phyloP scores from a whole-genome alignment of 2,888 invertebrate species.

The Seira ritae region DNA sequence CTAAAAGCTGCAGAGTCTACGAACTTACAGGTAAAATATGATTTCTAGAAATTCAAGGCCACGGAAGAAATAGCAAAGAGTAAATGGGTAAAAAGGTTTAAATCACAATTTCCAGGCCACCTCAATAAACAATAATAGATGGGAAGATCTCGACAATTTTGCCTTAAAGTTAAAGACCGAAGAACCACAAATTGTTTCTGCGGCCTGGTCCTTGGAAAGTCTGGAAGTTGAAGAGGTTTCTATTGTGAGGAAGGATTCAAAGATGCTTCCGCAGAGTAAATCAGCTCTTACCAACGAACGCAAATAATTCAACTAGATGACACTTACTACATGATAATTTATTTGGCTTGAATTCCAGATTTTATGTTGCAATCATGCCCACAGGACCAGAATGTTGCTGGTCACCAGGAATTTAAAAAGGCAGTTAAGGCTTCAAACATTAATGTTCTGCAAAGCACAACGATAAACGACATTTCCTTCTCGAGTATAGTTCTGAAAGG shows the following conservation, averaged over 20 bases:
- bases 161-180: constrained; percentile 30
- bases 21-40: constrained; percentile 26
- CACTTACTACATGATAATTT: no score
- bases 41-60: no score
- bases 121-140: constrained; percentile 44
- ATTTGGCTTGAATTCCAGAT: no score
- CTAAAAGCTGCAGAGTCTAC: constrained; percentile 1
- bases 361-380: constrained; percentile 47
- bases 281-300: background rate
- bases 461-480: constrained; percentile 61
- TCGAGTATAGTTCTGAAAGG: constrained; percentile 59
- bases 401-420: constrained; percentile 42
- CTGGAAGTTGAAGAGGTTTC: constrained; percentile 29
- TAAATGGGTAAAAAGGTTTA: no score
- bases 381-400: constrained; percentile 31
- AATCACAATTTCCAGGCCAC: no score
- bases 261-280: constrained; percentile 29
- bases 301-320: no score
- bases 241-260: background rate
- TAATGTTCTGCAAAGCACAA: constrained; percentile 16
- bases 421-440: constrained; percentile 24
- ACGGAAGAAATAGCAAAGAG: no score
- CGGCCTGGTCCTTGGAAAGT: constrained; percentile 52
- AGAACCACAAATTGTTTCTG: constrained; percentile 48
- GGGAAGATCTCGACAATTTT: constrained; percentile 36